Conservation (phyloP, 2,888 invertebrate species). For the Chouioia cunea region DNA sequence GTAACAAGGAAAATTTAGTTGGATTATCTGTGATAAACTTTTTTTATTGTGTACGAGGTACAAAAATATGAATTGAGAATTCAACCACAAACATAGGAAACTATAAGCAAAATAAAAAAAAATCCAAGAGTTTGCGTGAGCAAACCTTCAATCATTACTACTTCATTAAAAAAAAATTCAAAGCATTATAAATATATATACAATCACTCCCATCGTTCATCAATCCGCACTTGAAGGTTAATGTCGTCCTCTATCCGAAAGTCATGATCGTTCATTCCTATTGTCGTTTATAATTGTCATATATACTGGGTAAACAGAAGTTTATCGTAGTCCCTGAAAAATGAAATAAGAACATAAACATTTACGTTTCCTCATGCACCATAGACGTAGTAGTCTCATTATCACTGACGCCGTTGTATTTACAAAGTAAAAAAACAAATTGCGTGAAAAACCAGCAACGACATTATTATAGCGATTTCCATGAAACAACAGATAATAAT, state of each 20-base stretch:
- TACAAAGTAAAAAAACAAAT: constrained; percentile 11
- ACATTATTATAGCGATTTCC: constrained; percentile 27
- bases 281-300: constrained; percentile 35
- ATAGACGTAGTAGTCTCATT: constrained; percentile 38
- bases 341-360: constrained; percentile 23
- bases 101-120: constrained; percentile 1
- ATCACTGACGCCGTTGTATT: constrained; percentile 30
- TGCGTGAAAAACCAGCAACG: constrained; percentile 31
- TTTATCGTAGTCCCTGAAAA: constrained; percentile 15
- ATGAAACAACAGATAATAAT: constrained; percentile 30
- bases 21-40: constrained; percentile 15
- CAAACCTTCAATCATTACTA: constrained; percentile 21
- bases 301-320: constrained; percentile 21
- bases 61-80: constrained; percentile 12
- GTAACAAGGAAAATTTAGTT: neutral
- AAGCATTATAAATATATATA: constrained; percentile 21
- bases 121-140: constrained; percentile 25
- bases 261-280: constrained; percentile 19
- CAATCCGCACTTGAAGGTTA: constrained; percentile 21
- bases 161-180: constrained; percentile 19
- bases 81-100: constrained; percentile 6
- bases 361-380: constrained; percentile 39
- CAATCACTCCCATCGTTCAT: constrained; percentile 29
- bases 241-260: constrained; percentile 30
- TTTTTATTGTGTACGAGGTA: constrained; percentile 6